A percentile compares a stretch with the other conserved stretches of the same genome.
phyloP scores from a whole-genome alignment of 2,888 invertebrate species.

The Eupithecia subfuscata region DNA sequence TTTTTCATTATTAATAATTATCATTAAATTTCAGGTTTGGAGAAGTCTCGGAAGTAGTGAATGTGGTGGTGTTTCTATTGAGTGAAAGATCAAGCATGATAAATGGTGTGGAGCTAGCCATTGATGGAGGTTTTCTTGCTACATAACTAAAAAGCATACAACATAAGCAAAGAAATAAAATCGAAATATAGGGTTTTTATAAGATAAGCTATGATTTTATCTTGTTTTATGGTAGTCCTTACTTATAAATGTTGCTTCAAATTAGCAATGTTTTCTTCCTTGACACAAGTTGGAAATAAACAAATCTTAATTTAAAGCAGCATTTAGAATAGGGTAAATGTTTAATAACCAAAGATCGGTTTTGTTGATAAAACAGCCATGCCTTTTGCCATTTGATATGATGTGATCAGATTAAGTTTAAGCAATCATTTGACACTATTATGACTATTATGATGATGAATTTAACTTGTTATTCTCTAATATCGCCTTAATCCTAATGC shows the following conservation, averaged over 20 bases:
- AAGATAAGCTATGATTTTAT: constrained; percentile 15
- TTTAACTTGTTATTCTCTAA: constrained; percentile 16
- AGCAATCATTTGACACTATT: background rate
- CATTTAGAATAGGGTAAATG: constrained; percentile 8
- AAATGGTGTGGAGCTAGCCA: constrained; percentile 89
- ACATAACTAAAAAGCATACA: constrained; percentile 60
- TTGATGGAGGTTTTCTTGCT: constrained; percentile 92
- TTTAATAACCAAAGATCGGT: constrained; percentile 31
- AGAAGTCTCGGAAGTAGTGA: constrained; percentile 93
- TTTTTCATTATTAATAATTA: background rate
- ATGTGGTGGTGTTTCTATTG: constrained; percentile 90
- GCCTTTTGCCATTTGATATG: constrained; percentile 34
- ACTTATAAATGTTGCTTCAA: background rate
- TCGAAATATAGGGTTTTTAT: constrained; percentile 28
- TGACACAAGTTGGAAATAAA: background rate
- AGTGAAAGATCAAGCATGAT: constrained; percentile 92
- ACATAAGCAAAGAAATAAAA: constrained; percentile 22
- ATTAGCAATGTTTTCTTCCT: background rate
- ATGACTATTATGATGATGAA: constrained; percentile 6
- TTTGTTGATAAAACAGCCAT: constrained; percentile 17
- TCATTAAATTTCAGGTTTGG: constrained; percentile 78
- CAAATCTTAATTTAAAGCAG: background rate
- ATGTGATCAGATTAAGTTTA: constrained; percentile 14
- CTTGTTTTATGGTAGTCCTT: background rate
- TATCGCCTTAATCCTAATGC: constrained; percentile 1